Evolutionary conservation across 2,888 invertebrate genomes (phyloP), one percentile per base, ranked within the genome.

Genomic region (Dendrolimus pini): DNA sequence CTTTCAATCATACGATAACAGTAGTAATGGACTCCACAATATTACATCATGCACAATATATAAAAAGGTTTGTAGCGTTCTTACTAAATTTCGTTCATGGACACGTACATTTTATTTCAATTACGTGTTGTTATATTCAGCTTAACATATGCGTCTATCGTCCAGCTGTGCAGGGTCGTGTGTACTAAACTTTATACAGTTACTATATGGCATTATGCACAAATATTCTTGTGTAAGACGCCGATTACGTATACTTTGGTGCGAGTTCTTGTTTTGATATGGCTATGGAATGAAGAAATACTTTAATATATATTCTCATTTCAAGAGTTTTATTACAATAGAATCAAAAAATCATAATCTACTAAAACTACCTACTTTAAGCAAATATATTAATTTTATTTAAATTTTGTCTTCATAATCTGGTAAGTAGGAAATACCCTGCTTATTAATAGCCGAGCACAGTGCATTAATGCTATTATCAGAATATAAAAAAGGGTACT

Each of bases 91-190:
- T 77, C 72, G 68, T 75, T 74, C 69, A 71, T 59, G 75, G 72
- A 77, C 78, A 76, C 12, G 64, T 69, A 76, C 74, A 77, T 67
- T 65, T 64, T 67, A 69, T 71, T 70, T 60, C 73, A 71, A 69
- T 75, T 69, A 73, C 64, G 79, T 79, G 78, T 72, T 72, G 52
- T 59, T 63, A 68, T 64, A 70, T 66, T 71, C 74, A 75, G 77
- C 80, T 74, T 72, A 75, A 75, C 75, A 64, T 77, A 79, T 76
- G 74, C 74, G 71, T 69, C 80, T 82, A 82, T 72, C 75, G 74
- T 78, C 78, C 78, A 78, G 80, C 82, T 77, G 85, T 87, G 87
- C 87, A 78, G 72, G 78, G 72, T 79, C 69, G 81, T 83, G 81
- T 81, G 73, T 67, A 62, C 83, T 84, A 83, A 67, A 69, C 68